Conservation (phyloP, 1,140 invertebrate genomes). For the Orius laevigatus region DNA sequence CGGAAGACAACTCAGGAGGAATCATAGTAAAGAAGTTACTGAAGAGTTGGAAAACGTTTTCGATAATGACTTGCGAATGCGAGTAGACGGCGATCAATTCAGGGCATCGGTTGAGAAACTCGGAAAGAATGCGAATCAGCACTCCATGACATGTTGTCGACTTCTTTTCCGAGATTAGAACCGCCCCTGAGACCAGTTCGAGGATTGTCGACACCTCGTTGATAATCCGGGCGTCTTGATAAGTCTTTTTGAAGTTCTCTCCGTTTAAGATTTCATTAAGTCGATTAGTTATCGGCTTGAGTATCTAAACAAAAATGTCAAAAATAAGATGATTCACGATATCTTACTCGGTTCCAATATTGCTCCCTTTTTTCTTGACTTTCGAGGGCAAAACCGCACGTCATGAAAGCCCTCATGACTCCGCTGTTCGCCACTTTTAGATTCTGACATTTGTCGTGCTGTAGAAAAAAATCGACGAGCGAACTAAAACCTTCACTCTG, state of each 20-base stretch:
- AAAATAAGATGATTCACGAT: background rate
- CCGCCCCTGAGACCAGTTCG: constrained; percentile 39
- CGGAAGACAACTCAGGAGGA: constrained; percentile 34
- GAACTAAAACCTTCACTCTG: constrained; percentile 30
- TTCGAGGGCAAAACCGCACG: constrained; percentile 29
- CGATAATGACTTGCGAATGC: constrained; percentile 65
- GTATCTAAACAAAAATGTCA: constrained; percentile 28
- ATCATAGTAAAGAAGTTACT: constrained; percentile 53
- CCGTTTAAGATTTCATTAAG: constrained; percentile 38
- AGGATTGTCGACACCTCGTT: constrained; percentile 42
- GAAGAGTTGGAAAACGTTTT: constrained; percentile 60
- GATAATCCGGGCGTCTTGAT: constrained; percentile 39
- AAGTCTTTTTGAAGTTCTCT: constrained; percentile 37
- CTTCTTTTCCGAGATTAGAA: constrained; percentile 35
- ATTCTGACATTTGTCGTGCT: constrained; percentile 23
- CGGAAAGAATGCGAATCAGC: no score
- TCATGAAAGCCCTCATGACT: constrained; percentile 34
- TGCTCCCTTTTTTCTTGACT: constrained; percentile 24
- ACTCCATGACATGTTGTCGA: no score
- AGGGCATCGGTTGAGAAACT: constrained; percentile 45
- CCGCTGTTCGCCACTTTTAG: constrained; percentile 31
- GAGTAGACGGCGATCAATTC: constrained; percentile 54
- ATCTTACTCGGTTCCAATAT: constrained; percentile 30
- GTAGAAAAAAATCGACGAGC: constrained; percentile 24
- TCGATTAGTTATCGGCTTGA: constrained; percentile 40